These are phyloP conservation scores for Scrobipalpa atriplicella DNA, from an alignment of 2,888 invertebrate genomes.

Conservation along the genomic window DNA sequence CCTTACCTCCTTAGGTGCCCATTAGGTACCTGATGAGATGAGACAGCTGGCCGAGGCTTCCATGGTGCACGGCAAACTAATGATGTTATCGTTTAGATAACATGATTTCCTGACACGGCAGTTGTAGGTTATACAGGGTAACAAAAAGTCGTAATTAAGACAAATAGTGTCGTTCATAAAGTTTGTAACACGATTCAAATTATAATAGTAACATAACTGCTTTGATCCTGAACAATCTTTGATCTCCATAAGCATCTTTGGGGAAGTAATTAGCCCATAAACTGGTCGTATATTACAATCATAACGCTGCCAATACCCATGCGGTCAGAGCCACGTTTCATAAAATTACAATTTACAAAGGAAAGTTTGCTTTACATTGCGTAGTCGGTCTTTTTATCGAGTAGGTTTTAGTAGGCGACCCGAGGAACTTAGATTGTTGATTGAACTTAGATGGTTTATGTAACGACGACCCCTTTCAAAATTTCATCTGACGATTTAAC, in stretches of 20 bases:
- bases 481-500: too few relatives aligned
- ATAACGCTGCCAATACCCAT: constrained; percentile 53
- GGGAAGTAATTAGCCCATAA: constrained; percentile 46
- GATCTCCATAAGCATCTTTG: constrained; percentile 1
- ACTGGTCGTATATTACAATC: constrained; percentile 45
- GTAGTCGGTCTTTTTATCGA: too few relatives aligned
- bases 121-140: not conserved
- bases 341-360: too few relatives aligned
- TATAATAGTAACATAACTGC: too few relatives aligned
- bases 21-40: not conserved
- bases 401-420: too few relatives aligned
- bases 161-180: too few relatives aligned
- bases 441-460: too few relatives aligned
- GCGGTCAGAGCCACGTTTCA: constrained; percentile 36
- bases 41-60: constrained; percentile 6
- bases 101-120: not conserved
- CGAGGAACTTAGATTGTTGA: too few relatives aligned
- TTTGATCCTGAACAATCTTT: not conserved
- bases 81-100: not conserved
- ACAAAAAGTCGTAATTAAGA: not conserved
- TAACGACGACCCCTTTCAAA: too few relatives aligned
- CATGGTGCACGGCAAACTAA: not conserved
- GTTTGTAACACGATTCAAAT: too few relatives aligned
- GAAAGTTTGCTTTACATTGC: too few relatives aligned
- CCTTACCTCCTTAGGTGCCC: constrained; percentile 1